These are phyloP conservation scores for Neosilurus mollespiculum DNA, from an alignment of 2,797 vertebrate species.

Conservation along the genomic window DNA sequence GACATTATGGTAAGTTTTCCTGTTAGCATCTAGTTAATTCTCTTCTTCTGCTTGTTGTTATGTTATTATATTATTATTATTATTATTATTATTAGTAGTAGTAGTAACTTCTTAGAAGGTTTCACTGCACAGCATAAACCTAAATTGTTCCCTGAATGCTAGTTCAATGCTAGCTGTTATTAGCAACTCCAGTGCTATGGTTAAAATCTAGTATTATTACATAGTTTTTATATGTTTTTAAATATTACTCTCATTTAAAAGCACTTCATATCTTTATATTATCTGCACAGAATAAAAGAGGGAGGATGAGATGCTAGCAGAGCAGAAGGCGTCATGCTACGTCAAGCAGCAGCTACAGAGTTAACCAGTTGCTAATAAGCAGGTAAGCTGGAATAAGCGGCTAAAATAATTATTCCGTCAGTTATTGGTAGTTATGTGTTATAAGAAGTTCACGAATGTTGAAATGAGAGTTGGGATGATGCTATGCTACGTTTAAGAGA, in stretches of 20 bases:
- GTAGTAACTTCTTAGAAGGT: not conserved
- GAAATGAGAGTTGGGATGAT: not conserved
- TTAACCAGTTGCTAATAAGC: not conserved
- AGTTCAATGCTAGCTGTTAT: not conserved
- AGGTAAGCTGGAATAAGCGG: too few relatives aligned
- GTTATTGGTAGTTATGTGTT: not conserved
- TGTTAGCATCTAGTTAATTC: not conserved
- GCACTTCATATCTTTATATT: not conserved
- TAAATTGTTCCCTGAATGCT: too few relatives aligned
- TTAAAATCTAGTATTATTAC: not conserved
- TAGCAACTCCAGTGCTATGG: not conserved
- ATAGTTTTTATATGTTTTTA: not conserved
- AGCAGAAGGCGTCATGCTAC: not conserved
- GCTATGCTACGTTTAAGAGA: not conserved
- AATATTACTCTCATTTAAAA: not conserved
- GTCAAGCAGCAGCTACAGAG: not conserved
- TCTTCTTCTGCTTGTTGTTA: not conserved
- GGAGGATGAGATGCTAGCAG: not conserved
- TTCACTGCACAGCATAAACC: not conserved
- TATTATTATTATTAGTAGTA: not conserved
- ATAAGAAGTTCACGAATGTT: not conserved
- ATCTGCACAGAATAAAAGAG: not conserved
- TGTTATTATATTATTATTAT: not conserved
- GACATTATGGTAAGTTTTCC: not conserved
- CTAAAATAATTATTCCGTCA: not conserved